Percentiles rank a stretch among this genome's conserved stretches.
phyloP scores from a whole-genome alignment of 2,888 invertebrate species.

The Trissoscelio sp. region DNA sequence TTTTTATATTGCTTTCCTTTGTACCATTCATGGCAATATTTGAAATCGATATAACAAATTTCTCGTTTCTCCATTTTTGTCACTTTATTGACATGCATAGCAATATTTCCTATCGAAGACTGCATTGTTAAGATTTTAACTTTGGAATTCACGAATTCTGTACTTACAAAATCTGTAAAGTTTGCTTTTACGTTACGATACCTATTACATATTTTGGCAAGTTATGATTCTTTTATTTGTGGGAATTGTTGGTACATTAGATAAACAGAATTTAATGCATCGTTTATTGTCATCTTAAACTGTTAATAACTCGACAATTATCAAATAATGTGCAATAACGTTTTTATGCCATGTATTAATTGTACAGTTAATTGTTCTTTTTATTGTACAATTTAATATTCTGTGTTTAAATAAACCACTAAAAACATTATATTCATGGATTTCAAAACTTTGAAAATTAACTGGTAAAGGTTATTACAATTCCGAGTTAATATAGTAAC shows the following conservation, averaged over 20 bases:
- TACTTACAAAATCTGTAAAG: not conserved
- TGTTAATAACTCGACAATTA: not conserved
- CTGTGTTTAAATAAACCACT: not conserved
- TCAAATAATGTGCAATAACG: no score
- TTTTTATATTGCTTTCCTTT: no score
- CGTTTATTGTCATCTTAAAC: not conserved
- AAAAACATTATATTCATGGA: conserved; percentile 9
- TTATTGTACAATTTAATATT: no score
- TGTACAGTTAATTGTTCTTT: no score
- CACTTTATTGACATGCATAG: not conserved
- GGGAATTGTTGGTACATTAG: not conserved
- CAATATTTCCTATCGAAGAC: conserved; percentile 7
- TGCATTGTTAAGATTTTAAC: conserved; percentile 24
- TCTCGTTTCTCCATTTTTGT: no score
- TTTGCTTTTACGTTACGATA: conserved; percentile 8
- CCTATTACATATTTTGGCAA: conserved; percentile 29
- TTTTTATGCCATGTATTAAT: no score
- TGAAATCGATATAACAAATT: no score
- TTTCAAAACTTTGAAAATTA: conserved; percentile 14
- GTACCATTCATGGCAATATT: no score
- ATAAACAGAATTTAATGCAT: conserved; percentile 21
- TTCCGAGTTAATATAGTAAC: conserved; percentile 31
- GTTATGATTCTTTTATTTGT: conserved; percentile 26
- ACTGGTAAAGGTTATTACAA: conserved; percentile 9
- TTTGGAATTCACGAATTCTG: conserved; percentile 10